A percentile compares a stretch with the other conserved stretches of the same genome.
phyloP scores from a whole-genome alignment of 1,140 invertebrate genomes.

The Popillia japonica region DNA sequence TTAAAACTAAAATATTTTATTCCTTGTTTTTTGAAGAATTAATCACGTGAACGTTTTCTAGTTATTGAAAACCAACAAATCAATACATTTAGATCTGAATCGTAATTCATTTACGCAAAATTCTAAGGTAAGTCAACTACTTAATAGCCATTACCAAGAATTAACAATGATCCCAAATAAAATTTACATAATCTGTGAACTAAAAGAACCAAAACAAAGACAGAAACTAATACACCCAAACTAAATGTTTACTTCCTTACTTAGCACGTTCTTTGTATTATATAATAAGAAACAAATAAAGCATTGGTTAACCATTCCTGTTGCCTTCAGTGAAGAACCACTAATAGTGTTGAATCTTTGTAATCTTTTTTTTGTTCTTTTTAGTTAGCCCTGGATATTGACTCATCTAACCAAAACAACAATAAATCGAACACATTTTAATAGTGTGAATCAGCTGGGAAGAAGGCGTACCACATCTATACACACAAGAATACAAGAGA shows the following conservation, averaged over 20 bases:
- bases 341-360: not conserved
- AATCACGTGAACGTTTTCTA: not conserved
- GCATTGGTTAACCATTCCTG: not conserved
- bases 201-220: not conserved
- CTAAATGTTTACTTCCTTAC: not conserved
- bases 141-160: not conserved
- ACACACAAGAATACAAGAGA: not conserved
- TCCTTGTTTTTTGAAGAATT: no score
- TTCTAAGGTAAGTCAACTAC: not conserved
- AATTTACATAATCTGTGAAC: not conserved
- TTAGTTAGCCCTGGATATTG: not conserved
- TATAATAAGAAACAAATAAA: not conserved
- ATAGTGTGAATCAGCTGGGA: not conserved
- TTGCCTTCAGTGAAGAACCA: not conserved
- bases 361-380: not conserved
- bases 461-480: not conserved
- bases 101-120: not conserved
- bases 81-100: not conserved
- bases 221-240: not conserved
- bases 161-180: not conserved
- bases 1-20: no score
- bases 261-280: not conserved
- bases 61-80: not conserved
- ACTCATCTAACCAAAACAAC: not conserved
- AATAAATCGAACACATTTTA: not conserved